Evolutionary conservation across 2,888 invertebrate genomes (phyloP), one percentile per base, ranked within the genome.

Genomic region (Campaea margaritaria): DNA sequence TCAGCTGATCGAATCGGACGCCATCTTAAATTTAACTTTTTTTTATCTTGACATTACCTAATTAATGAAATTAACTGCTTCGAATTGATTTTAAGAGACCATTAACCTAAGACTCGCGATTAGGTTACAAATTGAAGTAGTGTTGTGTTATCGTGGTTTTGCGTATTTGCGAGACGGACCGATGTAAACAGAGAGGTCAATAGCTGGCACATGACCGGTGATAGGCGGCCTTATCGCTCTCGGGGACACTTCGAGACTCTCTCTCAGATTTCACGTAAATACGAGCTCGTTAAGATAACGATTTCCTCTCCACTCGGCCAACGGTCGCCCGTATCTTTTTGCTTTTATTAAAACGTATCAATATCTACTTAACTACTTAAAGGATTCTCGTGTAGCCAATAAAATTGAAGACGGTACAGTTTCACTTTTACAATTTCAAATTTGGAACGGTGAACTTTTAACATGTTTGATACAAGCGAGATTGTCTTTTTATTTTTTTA

Each of bases 251-350:
- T 81, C 81, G 83, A 86, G 81, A 79, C 76, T 78, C 81, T 83
- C 84, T 81, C 83, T 84, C 83, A 88, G 91, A 90, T 90, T 91
- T 89, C 80, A 89, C 89, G 88, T 87, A 89, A 89, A 90, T 87
- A 89, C 82, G 77, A 78, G 78, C 78, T 86, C 90, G 85, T 89
- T 89, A 85, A 91, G 91, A 91, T 91, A 90, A 90, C 83, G 78
- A 83, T 89, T 90, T 91, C 89, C 91, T 89, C 87, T 91, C 89
- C 89, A 86, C 81, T 83, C 82, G 83, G 76, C 82, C 84, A 85
- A 82, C 85, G 76, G 70, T 69, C 78, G 74, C 74, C 76, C 74
- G 55, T 72, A 73, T 79, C 79, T 82, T 85, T 81, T 86, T 86
- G 82, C 84, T 87, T 86, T 87, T 85, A 83, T 84, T 81, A 76